phyloP scores from a whole-genome alignment of 2,797 vertebrate genomes.

The Enteromius viviparus region DNA sequence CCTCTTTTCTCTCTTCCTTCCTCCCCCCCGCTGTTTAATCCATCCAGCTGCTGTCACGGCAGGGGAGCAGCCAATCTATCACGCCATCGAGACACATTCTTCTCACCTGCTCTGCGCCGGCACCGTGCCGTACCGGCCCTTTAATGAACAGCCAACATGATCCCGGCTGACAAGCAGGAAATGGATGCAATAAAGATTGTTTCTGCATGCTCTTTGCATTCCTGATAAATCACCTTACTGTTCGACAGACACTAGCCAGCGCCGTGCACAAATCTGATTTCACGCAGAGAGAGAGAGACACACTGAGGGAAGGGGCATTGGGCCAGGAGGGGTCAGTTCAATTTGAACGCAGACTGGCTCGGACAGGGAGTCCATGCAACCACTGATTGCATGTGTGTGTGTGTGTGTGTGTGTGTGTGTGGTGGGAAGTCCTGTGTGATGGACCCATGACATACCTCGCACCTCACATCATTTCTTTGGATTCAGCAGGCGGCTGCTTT shows the following conservation, averaged over 20 bases:
- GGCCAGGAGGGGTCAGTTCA: slow-evolving; percentile 64
- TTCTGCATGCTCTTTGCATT: slow-evolving; percentile 99
- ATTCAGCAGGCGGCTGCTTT: slow-evolving; percentile 9
- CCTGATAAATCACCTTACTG: slow-evolving; percentile 99
- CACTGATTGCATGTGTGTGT: not conserved
- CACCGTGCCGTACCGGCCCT: slow-evolving; percentile 82
- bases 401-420: slow-evolving; percentile 14
- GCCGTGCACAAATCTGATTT: slow-evolving; percentile 99
- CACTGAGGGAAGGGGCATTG: slow-evolving; percentile 56
- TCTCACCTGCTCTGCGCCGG: slow-evolving; percentile 89
- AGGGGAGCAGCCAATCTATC: slow-evolving; percentile 99
- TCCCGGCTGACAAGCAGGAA: slow-evolving; percentile 99
- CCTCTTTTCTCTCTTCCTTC: slow-evolving; percentile 73
- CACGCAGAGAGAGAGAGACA: slow-evolving; percentile 82
- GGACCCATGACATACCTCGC: slow-evolving; percentile 31
- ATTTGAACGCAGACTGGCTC: slow-evolving; percentile 30
- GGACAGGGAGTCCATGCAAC: slow-evolving; percentile 2
- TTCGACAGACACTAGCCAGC: slow-evolving; percentile 95
- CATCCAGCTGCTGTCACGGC: slow-evolving; percentile 99
- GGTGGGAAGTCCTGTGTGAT: slow-evolving; percentile 22
- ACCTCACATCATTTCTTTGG: slow-evolving; percentile 39
- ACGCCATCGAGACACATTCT: slow-evolving; percentile 99
- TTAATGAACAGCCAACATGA: slow-evolving; percentile 99
- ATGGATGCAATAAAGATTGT: slow-evolving; percentile 99
- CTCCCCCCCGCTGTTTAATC: slow-evolving; percentile 97